Evolutionary conservation across 2,888 invertebrate species (phyloP).

Genomic region (Aphodius granarius): DNA sequence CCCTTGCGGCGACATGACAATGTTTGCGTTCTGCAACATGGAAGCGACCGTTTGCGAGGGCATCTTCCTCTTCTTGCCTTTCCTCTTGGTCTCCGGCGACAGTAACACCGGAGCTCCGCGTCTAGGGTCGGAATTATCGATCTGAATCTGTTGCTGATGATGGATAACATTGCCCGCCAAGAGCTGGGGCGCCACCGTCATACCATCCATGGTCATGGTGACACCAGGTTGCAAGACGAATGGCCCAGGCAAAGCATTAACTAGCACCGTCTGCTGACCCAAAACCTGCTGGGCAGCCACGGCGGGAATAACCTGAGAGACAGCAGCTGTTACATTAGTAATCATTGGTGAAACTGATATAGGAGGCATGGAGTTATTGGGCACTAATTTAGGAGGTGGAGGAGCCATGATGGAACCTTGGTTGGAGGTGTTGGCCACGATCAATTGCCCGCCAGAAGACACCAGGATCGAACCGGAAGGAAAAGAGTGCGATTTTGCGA

Average conservation of each 20-base stretch:
- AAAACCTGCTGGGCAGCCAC: constrained; percentile 64
- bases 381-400: constrained; percentile 59
- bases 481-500: constrained; percentile 48
- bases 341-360: constrained; percentile 64
- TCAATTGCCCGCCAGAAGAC: constrained; percentile 73
- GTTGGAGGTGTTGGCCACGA: constrained; percentile 61
- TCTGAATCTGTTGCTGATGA: constrained; percentile 57
- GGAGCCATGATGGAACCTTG: constrained; percentile 68
- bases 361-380: constrained; percentile 59
- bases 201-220: constrained; percentile 72
- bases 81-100: constrained; percentile 67
- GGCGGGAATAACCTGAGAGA: constrained; percentile 67
- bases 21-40: constrained; percentile 65
- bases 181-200: constrained; percentile 69
- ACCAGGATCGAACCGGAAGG: constrained; percentile 70
- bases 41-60: constrained; percentile 70
- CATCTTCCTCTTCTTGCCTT: constrained; percentile 72
- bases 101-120: constrained; percentile 55
- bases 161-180: constrained; percentile 65
- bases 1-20: constrained; percentile 59
- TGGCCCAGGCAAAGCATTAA: constrained; percentile 77
- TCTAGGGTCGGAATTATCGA: constrained; percentile 60
- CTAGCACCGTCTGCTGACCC: constrained; percentile 76
- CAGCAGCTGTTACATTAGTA: constrained; percentile 67
- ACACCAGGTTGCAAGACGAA: constrained; percentile 78